Evolutionary conservation across 2,888 invertebrate species (phyloP).

Genomic region (Pammene fasciana): DNA sequence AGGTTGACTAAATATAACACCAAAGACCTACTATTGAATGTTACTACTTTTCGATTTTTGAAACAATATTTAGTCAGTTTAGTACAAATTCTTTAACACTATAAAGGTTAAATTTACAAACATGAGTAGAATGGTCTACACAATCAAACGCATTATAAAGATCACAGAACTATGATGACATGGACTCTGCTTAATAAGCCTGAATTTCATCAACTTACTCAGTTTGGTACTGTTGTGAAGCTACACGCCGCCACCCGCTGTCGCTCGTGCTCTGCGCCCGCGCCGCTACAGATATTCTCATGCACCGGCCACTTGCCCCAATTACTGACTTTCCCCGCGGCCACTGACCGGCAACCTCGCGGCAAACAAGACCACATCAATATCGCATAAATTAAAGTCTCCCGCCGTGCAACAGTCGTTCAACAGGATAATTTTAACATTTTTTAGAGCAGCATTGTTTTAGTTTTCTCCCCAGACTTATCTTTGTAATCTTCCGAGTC

Average conservation of each 20-base stretch:
- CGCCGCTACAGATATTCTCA: constrained; percentile 29
- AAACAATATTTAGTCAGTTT: no score
- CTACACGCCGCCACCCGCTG: background rate
- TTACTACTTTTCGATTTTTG: no score
- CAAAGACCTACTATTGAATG: no score
- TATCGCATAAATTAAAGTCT: constrained; percentile 28
- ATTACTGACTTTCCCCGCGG: constrained; percentile 39
- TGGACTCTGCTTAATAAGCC: no score
- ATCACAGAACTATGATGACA: no score
- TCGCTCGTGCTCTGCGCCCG: background rate
- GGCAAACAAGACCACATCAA: constrained; percentile 13
- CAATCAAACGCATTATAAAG: no score
- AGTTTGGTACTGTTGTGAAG: no score
- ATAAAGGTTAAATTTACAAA: no score
- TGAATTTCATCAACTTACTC: no score
- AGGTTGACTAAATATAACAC: no score
- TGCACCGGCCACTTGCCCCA: constrained; percentile 38
- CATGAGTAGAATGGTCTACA: no score
- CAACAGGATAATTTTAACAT: constrained; percentile 12
- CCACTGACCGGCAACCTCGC: constrained; percentile 28
- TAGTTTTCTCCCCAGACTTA: background rate
- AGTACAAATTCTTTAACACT: no score
- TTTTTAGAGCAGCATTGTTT: constrained; percentile 14
- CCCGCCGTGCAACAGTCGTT: constrained; percentile 18
- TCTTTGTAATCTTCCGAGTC: background rate